These are phyloP conservation scores for Oreotrochilus melanogaster DNA, from an alignment of 2,113 vertebrate species.

Conservation along the genomic window DNA sequence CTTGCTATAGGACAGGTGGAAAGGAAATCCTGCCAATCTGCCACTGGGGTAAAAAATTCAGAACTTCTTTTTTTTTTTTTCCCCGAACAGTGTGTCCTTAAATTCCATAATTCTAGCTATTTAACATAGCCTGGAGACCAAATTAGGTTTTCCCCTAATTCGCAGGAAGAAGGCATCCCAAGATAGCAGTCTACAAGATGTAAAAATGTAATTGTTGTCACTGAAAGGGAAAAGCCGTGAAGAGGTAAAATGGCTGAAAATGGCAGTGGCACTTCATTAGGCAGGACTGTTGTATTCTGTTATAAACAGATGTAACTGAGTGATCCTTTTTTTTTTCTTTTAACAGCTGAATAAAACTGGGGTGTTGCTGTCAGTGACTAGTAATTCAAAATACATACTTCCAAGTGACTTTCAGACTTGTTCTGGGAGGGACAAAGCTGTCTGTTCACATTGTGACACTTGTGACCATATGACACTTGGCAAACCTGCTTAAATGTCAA, in stretches of 20 bases:
- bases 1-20: conserved; percentile 38
- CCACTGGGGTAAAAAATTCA: not conserved
- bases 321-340: not conserved
- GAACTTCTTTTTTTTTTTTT: not conserved
- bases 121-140: not conserved
- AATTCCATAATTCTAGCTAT: not conserved
- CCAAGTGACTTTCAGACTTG: not conserved
- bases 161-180: not conserved
- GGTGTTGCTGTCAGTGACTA: not conserved
- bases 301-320: conserved; percentile 12
- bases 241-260: conserved; percentile 12
- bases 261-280: not conserved
- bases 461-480: not conserved
- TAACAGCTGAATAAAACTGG: not conserved
- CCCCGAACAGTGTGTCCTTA: not conserved
- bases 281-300: not conserved
- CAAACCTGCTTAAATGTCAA: not conserved
- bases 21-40: conserved; percentile 37
- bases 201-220: not conserved
- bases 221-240: not conserved
- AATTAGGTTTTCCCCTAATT: not conserved
- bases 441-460: not conserved
- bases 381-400: not conserved
- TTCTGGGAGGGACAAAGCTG: not conserved
- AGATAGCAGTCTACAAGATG: not conserved